Percentiles rank a stretch among this genome's conserved stretches.
phyloP scores from a whole-genome alignment of 2,888 invertebrate species.

The Spatulosminthurus flaviceps region DNA sequence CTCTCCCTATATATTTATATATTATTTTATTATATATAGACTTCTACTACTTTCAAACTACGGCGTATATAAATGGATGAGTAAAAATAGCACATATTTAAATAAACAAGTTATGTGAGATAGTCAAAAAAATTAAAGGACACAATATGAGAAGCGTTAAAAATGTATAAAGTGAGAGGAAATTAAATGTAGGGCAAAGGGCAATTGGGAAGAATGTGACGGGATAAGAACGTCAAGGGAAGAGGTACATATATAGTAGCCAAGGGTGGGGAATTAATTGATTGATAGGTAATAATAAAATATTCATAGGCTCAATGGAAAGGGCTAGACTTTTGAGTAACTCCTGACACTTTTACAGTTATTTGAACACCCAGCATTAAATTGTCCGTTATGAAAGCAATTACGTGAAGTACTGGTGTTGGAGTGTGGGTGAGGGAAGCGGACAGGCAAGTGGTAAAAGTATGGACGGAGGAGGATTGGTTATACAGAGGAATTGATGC shows the following conservation, averaged over 20 bases:
- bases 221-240: not conserved
- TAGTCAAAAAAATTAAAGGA: too few relatives aligned
- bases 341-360: not conserved
- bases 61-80: too few relatives aligned
- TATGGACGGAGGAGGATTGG: not conserved
- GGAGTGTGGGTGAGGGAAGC: not conserved
- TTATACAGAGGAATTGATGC: not conserved
- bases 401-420: not conserved
- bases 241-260: not conserved
- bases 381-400: conserved; percentile 9
- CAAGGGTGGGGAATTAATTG: conserved; percentile 4
- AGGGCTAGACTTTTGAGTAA: not conserved
- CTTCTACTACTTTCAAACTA: too few relatives aligned
- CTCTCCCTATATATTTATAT: too few relatives aligned
- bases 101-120: too few relatives aligned
- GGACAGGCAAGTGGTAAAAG: too few relatives aligned
- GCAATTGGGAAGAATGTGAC: not conserved
- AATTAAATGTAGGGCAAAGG: not conserved
- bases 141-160: not conserved
- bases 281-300: conserved; percentile 18
- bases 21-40: too few relatives aligned
- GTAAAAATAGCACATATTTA: too few relatives aligned
- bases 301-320: not conserved
- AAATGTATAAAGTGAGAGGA: not conserved
- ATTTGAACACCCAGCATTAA: conserved; percentile 7